phyloP scores from a whole-genome alignment of 2,113 vertebrate species.

The Oryzias celebensis region DNA sequence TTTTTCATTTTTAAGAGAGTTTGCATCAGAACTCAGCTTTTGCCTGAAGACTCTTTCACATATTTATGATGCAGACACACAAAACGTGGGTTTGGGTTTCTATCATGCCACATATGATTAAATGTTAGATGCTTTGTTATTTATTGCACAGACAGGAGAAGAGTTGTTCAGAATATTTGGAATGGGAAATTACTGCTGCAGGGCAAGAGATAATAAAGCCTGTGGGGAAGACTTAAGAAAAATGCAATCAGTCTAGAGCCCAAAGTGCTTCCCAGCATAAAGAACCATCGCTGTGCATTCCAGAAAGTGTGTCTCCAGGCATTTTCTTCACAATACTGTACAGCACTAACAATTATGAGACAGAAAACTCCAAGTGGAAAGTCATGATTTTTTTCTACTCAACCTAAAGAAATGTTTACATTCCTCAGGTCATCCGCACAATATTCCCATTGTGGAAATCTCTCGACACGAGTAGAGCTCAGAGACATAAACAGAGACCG shows the following conservation, averaged over 20 bases:
- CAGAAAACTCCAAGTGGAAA: slow-evolving; percentile 3
- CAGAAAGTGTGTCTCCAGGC: slow-evolving; percentile 29
- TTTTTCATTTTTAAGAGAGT: slow-evolving; percentile 51
- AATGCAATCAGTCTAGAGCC: slow-evolving; percentile 18
- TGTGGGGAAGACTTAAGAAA: slow-evolving; percentile 30
- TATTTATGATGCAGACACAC: slow-evolving; percentile 53
- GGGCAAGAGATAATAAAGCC: slow-evolving; percentile 44
- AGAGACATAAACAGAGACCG: slow-evolving; percentile 47
- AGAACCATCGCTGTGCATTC: slow-evolving; percentile 43
- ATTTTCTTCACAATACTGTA: slow-evolving; percentile 32
- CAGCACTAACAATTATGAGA: slow-evolving; percentile 12
- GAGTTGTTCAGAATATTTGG: slow-evolving; percentile 27
- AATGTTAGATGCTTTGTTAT: slow-evolving; percentile 31
- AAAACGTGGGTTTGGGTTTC: slow-evolving; percentile 40
- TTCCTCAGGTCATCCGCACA: slow-evolving; percentile 49
- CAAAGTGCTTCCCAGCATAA: slow-evolving; percentile 22
- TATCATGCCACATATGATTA: slow-evolving; percentile 41
- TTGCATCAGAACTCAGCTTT: slow-evolving; percentile 40
- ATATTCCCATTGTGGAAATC: slow-evolving; percentile 31
- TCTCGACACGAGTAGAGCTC: slow-evolving; percentile 25
- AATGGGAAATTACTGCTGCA: slow-evolving; percentile 19
- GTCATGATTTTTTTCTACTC: not conserved
- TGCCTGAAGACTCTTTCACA: slow-evolving; percentile 34
- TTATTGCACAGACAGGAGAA: slow-evolving; percentile 18
- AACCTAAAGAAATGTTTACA: slow-evolving; percentile 57